These are phyloP conservation scores for Mormyrus lacerda DNA, from an alignment of 2,113 vertebrate genomes.

Conservation along the genomic window DNA sequence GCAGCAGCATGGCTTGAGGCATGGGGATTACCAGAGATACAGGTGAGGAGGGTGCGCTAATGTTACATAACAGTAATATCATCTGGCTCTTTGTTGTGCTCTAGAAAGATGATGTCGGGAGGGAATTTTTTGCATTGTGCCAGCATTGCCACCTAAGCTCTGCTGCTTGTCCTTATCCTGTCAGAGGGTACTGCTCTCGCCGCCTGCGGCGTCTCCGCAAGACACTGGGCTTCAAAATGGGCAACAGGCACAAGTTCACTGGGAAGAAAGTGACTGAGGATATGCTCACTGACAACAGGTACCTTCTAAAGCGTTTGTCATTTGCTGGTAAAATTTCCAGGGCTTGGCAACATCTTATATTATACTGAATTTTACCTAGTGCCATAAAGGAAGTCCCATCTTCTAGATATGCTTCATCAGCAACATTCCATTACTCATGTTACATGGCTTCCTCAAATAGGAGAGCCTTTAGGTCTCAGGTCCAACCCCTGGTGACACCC, in stretches of 20 bases:
- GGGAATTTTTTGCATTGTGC: neutral
- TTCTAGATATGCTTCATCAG: neutral
- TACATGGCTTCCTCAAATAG: neutral
- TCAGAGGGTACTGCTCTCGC: slow-evolving; percentile 91
- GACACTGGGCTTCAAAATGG: slow-evolving; percentile 94
- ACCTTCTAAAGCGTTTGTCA: neutral
- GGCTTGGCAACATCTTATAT: neutral
- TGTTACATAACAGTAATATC: neutral
- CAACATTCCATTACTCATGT: neutral
- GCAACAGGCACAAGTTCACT: slow-evolving; percentile 91
- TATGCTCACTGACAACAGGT: slow-evolving; percentile 90
- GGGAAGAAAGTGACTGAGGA: slow-evolving; percentile 93
- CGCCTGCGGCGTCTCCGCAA: slow-evolving; percentile 87
- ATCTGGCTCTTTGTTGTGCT: neutral
- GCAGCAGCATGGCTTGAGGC: slow-evolving; percentile 93
- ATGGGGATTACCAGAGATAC: slow-evolving; percentile 97
- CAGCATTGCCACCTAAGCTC: neutral
- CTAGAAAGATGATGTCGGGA: neutral
- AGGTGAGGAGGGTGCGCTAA: slow-evolving; percentile 62
- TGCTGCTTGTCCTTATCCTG: neutral
- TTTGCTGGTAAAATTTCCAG: neutral
- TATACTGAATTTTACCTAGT: neutral
- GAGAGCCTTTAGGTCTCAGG: neutral
- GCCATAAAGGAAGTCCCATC: neutral
- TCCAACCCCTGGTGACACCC: neutral